Evolutionary conservation across 1,140 invertebrate species (phyloP).

Genomic region (Leptonema lineaticorne): DNA sequence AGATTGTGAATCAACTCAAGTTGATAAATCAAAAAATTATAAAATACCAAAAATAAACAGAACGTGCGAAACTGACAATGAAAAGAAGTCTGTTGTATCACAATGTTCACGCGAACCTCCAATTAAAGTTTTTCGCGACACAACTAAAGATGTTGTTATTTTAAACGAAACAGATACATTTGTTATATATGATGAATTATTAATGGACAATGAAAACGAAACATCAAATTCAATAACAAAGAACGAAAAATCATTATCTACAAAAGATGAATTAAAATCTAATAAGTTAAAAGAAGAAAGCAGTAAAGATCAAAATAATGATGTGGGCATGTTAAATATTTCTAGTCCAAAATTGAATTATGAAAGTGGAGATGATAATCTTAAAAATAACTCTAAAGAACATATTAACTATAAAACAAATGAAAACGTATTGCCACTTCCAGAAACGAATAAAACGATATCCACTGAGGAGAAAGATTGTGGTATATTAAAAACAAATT

Average conservation of each 20-base stretch:
- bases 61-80: not conserved
- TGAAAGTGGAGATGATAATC: no score
- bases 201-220: not conserved
- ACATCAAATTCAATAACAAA: not conserved
- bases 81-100: no score
- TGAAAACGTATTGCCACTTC: no score
- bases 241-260: not conserved
- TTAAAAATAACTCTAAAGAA: no score
- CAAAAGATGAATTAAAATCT: not conserved
- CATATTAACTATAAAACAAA: no score
- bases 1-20: not conserved
- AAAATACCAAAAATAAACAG: slow-evolving; percentile 16
- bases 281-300: not conserved
- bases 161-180: slow-evolving; percentile 13
- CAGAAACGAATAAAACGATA: no score
- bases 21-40: not conserved
- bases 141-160: slow-evolving; percentile 13
- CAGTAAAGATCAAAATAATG: not conserved
- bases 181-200: slow-evolving; percentile 21
- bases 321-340: no score
- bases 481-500: no score
- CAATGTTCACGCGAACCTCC: no score
- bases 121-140: no score
- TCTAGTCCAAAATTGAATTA: no score
- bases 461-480: no score